Evolutionary conservation across 2,797 vertebrate genomes (phyloP).

Genomic region (Jordanella pulchra): DNA sequence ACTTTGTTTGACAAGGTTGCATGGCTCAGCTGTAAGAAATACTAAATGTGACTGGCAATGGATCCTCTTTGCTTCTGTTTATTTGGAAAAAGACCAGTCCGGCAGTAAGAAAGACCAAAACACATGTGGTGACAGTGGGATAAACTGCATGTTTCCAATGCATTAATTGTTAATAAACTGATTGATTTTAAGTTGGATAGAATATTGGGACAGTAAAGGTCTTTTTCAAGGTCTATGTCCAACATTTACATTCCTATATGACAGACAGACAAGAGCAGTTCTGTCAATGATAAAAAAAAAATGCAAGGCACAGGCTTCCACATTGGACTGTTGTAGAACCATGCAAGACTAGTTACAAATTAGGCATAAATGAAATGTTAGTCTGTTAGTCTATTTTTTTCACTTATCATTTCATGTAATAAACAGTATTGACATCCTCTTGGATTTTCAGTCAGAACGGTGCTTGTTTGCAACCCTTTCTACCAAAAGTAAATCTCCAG

Average conservation of each 20-base stretch:
- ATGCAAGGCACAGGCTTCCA: neutral
- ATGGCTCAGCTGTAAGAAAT: conserved; percentile 3
- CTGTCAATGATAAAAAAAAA: neutral
- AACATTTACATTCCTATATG: conserved; percentile 2
- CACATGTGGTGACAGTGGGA: neutral
- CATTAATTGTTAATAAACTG: neutral
- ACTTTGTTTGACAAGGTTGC: conserved; percentile 28
- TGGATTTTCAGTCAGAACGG: conserved; percentile 22
- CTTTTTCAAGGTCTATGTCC: neutral
- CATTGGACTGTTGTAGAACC: neutral
- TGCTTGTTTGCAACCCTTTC: conserved; percentile 30
- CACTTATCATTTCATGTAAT: neutral
- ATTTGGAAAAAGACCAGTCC: conserved; percentile 15
- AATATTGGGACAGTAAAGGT: neutral
- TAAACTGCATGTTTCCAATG: neutral
- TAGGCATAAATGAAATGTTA: neutral
- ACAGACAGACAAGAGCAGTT: neutral
- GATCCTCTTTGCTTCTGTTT: conserved; percentile 32
- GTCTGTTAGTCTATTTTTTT: neutral
- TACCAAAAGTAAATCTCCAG: conserved; percentile 17
- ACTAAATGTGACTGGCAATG: conserved; percentile 4
- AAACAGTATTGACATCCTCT: neutral
- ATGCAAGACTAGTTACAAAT: neutral
- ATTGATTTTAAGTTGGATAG: neutral
- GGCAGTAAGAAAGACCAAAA: neutral